phyloP scores from a whole-genome alignment of 2,888 invertebrate genomes.

The Elaeidobius kamerunicus region DNA sequence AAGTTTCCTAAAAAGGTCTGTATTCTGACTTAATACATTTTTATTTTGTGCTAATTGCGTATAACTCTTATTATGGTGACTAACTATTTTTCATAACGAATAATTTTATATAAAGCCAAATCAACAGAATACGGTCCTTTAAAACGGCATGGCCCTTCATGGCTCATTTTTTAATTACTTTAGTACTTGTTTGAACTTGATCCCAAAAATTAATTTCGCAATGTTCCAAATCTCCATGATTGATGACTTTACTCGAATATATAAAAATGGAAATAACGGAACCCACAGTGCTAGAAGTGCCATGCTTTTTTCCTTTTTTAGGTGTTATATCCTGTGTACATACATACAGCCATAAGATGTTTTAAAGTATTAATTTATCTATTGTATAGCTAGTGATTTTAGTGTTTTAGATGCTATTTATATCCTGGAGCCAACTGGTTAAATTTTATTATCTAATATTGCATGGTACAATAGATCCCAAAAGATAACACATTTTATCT shows the following conservation, averaged over 20 bases:
- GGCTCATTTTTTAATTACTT: constrained; percentile 34
- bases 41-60: no score
- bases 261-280: constrained; percentile 44
- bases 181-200: constrained; percentile 8
- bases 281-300: constrained; percentile 49
- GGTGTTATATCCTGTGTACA: constrained; percentile 3
- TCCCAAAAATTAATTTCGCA: constrained; percentile 22
- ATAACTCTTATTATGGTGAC: neutral
- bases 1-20: constrained; percentile 31
- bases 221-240: constrained; percentile 42
- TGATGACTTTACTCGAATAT: constrained; percentile 1
- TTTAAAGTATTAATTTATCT: constrained; percentile 5
- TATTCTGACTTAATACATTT: constrained; percentile 24
- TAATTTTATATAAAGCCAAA: no score
- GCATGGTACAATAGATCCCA: no score
- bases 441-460: no score
- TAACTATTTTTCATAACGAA: constrained; percentile 2
- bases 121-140: constrained; percentile 22
- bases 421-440: no score
- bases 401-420: no score
- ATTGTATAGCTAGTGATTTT: no score
- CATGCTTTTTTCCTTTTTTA: constrained; percentile 41
- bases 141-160: constrained; percentile 51
- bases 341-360: neutral
- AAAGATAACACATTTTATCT: no score